Evolutionary conservation across 2,888 invertebrate genomes (phyloP), one percentile per base, ranked within the genome.

Genomic region (Drosophila phalerata): DNA sequence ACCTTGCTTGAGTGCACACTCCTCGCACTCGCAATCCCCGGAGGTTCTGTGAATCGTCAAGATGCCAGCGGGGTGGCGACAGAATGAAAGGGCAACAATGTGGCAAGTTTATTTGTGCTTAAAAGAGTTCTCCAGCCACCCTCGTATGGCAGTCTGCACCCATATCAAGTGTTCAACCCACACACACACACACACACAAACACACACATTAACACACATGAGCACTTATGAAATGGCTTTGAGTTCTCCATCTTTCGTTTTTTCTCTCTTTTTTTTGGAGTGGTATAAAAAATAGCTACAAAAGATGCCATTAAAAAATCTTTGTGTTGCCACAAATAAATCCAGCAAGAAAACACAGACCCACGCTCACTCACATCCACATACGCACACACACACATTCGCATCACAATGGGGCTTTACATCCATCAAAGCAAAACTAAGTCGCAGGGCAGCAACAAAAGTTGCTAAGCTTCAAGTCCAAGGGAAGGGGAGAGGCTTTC

Each of bases 301-400:
- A 85, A 87, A 87, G 84, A 82, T 86, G 85, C 86, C 87, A 86
- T 86, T 86, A 86, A 85, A 87, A 86, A 87, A 85, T 85, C 85
- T 87, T 87, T 85, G 85, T 87, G 77, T 72, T 86, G 80, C 87
- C 85, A 84, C 87, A 86, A 85, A 85, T 84, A 86, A 87, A 86
- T 87, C 85, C 86, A 75, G 65, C 70, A 79, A 79, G 72, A 72
- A 79, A 72, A 71, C 61, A 80, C 61, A 73, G 25, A 67, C 52
- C 49, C 70, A 51, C 53, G 51, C 69, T 49, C 64, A 55, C 63
- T 56, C 60, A 45, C 34, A 49, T 58, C 42, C 63, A 28, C 15
- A 62, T 30, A 43, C 42, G 52, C 19, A 15, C 56, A 60, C 40
- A 38, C 52, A 37, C 25, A 49, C 48, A 37, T n/a, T 43, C 43